Evolutionary conservation across 2,888 invertebrate species (phyloP), one percentile per base, ranked within the genome.

Genomic region (Trisateles emortualis): DNA sequence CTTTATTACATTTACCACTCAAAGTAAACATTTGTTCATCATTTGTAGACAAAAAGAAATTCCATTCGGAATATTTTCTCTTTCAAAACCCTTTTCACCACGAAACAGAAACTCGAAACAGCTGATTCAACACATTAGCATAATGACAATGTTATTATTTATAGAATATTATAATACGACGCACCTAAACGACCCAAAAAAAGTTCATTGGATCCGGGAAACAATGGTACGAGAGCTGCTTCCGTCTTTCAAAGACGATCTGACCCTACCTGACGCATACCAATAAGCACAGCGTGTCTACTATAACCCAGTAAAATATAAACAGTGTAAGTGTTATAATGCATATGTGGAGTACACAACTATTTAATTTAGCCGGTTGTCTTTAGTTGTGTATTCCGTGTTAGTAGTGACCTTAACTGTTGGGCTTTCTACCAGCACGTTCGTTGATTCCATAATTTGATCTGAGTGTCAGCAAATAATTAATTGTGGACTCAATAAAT

Each of bases 181-280:
- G 56, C 65, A 72, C 73, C 64, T 52, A 55, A 57, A 9, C 74
- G 86, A 82, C 87, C 87, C 66, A 83, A 74, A 87, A 83, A 87
- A 73, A 78, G 88, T 85, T 87, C 89, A 85, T 81, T 86, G 86
- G 81, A 83, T 87, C 86, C 83, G 83, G 87, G 83, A 86, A 87
- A 88, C 84, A 82, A 83, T 84, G 71, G 79, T 66, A 52, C 45
- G 64, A 60, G 72, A 68, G 75, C 68, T 78, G 78, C 84, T 87
- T 88, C 88, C 88, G 87, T 78, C 77, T 81, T 71, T 74, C 76
- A 73, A 81, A 81, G 79, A 83, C 79, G 78, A 79, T 74, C 74
- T 61, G 64, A 61, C 67, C 73, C 55, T 53, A 71, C 74, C 66
- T 68, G 67, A 63, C 81, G 89, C 83, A 89, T 89, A 89, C 81